Evolutionary conservation across 2,113 vertebrate species (phyloP), one percentile per base, ranked within the genome.

Genomic region (Limnothrissa miodon): DNA sequence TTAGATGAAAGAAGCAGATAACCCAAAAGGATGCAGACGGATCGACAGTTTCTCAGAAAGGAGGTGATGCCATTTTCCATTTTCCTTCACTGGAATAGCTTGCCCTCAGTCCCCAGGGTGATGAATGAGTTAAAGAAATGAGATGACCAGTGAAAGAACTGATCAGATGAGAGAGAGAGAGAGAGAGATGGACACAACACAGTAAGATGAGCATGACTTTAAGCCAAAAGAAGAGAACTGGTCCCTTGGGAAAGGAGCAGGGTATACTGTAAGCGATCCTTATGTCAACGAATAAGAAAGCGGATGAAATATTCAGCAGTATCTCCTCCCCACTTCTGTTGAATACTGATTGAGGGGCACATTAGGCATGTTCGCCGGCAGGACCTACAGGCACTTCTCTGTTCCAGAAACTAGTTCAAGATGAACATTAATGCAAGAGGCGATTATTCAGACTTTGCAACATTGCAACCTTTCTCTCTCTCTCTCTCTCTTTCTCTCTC

Each of bases 251-350:
- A 70, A 11, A 70, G 36, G 15, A 70, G 13, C 1, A 13, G 25
- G n/a, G 59, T 9, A 81, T 8, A 74, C 78, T 81, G 62, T 83
- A 79, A 70, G n/a, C 48, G 46, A 36, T 25, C 5, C 48, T 83
- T 13, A 81, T 81, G 85, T 42, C 53, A 78, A 78, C 51, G 25
- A 80, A 78, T 45, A 82, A 80, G 44, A 48, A 53, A 29, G 78
- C 33, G 42, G 74, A 78, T 85, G 23, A 85, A 85, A 81, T 36
- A 84, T 80, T 78, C 83, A 70, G 81, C 29, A 83, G 81, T 19
- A 59, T 29, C 46, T 80, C 59, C 25, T 56, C 36, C 53, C 10
- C 19, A 79, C 51, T 81, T 45, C 21, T 46, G 66, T 74, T 56
- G 83, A 53, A 79, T 83, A 62, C 33, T 78, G 44, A 82, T 82